Percentiles rank a stretch among this genome's conserved stretches.
Conservation (phyloP, 1,140 invertebrate genomes). For the Drosophila sp. region DNA sequence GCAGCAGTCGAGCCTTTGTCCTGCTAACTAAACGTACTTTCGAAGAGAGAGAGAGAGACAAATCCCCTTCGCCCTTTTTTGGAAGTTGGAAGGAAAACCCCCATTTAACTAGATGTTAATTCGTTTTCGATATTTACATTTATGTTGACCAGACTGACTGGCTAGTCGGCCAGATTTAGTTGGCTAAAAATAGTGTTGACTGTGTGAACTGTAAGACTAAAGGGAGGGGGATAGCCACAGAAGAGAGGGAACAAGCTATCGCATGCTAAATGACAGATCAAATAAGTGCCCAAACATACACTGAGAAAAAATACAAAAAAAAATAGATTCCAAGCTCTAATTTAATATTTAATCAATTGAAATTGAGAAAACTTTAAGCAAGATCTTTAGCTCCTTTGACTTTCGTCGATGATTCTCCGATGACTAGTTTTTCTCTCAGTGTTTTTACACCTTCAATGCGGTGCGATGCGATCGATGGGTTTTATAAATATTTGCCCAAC, state of each 20-base stretch:
- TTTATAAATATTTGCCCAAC: conserved; percentile 79
- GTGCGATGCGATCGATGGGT: conserved; percentile 27
- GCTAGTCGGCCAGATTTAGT: conserved; percentile 14
- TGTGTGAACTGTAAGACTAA: neutral
- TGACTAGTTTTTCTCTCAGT: conserved; percentile 2
- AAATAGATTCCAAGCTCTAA: conserved; percentile 1
- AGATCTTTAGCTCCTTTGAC: too few relatives aligned
- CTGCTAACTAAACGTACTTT: too few relatives aligned
- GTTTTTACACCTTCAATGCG: conserved; percentile 6
- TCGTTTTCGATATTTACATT: neutral
- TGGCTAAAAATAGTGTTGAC: conserved; percentile 23
- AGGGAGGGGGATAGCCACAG: neutral
- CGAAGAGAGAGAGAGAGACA: too few relatives aligned
- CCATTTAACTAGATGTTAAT: neutral
- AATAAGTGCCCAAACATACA: conserved; percentile 45
- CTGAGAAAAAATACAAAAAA: conserved; percentile 16
- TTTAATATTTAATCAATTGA: too few relatives aligned
- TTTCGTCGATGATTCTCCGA: neutral
- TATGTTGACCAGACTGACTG: conserved; percentile 19
- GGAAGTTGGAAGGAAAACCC: neutral
- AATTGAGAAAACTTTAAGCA: too few relatives aligned
- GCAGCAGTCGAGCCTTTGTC: too few relatives aligned
- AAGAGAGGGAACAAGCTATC: conserved; percentile 40
- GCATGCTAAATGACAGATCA: conserved; percentile 59
- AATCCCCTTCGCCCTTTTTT: too few relatives aligned